Conservation (phyloP, 2,888 invertebrate genomes). For the Mayetiola destructor region DNA sequence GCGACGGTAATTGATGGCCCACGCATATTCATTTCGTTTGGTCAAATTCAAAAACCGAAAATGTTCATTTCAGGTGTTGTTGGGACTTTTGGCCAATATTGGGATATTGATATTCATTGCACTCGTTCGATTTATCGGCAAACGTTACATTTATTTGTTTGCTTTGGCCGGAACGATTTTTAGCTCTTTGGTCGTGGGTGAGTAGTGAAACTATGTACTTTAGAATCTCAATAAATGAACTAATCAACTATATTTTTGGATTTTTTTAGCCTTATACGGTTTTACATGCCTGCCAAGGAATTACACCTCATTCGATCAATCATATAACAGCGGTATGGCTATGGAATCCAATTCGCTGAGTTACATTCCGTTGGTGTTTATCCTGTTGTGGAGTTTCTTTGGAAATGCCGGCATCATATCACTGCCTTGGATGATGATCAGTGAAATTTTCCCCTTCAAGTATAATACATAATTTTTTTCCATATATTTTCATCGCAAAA, state of each 20-base stretch:
- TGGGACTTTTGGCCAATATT: too few relatives aligned
- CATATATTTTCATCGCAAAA: not conserved
- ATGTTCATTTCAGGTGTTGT: conserved; percentile 35
- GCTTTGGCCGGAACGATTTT: not conserved
- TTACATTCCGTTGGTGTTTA: not conserved
- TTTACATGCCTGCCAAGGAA: not conserved
- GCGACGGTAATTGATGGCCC: conserved; percentile 41
- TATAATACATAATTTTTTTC: not conserved
- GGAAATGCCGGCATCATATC: not conserved
- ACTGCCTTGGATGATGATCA: not conserved
- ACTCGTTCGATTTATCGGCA: conserved; percentile 30
- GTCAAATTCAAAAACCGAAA: conserved; percentile 38
- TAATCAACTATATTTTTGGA: too few relatives aligned
- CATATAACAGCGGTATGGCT: not conserved
- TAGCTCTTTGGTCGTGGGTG: not conserved
- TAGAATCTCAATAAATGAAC: too few relatives aligned
- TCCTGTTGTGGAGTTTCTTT: not conserved
- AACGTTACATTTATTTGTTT: not conserved
- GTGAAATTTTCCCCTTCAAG: not conserved
- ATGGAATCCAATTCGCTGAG: not conserved
- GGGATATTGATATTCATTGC: too few relatives aligned
- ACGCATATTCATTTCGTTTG: too few relatives aligned
- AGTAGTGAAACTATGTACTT: too few relatives aligned
- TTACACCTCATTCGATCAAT: not conserved
- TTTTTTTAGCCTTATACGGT: too few relatives aligned